Evolutionary conservation across 2,797 vertebrate species (phyloP), one percentile per base, ranked within the genome.

Genomic region (Tenualosa thibaudeaui): DNA sequence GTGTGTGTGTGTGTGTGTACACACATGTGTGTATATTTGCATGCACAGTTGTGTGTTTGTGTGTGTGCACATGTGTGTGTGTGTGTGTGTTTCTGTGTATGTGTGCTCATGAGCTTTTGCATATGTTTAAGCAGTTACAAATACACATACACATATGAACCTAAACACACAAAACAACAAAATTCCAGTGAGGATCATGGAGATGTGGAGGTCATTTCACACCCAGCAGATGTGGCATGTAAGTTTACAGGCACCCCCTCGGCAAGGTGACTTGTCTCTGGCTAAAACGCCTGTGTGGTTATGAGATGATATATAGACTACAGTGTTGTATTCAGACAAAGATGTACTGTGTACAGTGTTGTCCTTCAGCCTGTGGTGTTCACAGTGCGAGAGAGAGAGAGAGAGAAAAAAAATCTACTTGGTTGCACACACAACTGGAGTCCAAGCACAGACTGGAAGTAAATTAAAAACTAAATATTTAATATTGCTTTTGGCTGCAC

Each of bases 391-490:
- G 7, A 51, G 46, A 46, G 46, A 46, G 46, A 51, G 50, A 51
- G 50, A 51, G 50, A 9, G 7, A 9, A 51, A 51, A 51, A 9
- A 51, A 5, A 51, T 68, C 62, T 15, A 15, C 15, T 68, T 13
- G 3, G 24, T 15, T 68, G 62, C 3, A 31, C 62, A 68, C 62
- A 68, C 2, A 26, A 24, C 12, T 68, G 62, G 26, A 68, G 62
- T 68, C 24, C 62, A 68, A 68, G 7, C 60, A 24, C 24, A 22
- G 60, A 8, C 62, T 68, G 62, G 24, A 68, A 68, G 62, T 31
- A 68, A 31, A 68, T 68, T 68, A 68, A 65, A 65, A 65, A 31
- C 24, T 65, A 65, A 68, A 68, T 68, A 68, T 68, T 68, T 68
- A 68, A 68, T 37, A 68, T 65, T 68, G 62, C 62, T 26, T 68